phyloP scores from a whole-genome alignment of 1,140 invertebrate genomes.

The Steinernema khuongi region DNA sequence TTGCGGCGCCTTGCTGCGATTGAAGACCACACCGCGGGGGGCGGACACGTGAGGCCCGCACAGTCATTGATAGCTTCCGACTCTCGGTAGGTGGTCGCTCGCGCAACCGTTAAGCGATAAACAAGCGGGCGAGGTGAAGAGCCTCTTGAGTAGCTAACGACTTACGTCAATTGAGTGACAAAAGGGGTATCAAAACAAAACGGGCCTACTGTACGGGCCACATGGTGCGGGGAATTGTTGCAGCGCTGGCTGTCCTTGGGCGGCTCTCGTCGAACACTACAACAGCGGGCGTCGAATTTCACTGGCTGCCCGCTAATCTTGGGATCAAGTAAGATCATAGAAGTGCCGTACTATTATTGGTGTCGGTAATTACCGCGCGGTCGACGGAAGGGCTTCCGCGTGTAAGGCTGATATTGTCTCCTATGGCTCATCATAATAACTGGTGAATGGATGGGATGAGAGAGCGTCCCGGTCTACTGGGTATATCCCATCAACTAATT shows the following conservation, averaged over 20 bases:
- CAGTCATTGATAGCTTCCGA: slow-evolving; percentile 11
- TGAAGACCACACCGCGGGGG: neutral
- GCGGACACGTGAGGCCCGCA: neutral
- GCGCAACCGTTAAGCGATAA: neutral
- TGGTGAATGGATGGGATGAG: neutral
- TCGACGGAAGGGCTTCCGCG: neutral
- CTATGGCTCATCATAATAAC: neutral
- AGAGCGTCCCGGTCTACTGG: neutral
- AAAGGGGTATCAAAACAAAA: neutral
- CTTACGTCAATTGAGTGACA: neutral
- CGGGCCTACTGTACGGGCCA: neutral
- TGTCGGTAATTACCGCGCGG: slow-evolving; percentile 6
- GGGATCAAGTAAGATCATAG: slow-evolving; percentile 12
- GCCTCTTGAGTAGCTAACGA: neutral
- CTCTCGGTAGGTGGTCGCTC: slow-evolving; percentile 6
- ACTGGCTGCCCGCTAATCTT: neutral
- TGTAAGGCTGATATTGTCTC: slow-evolving; percentile 5
- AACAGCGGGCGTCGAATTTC: neutral
- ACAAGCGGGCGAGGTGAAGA: neutral
- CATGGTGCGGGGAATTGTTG: neutral
- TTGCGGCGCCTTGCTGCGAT: neutral
- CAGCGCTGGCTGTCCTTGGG: neutral
- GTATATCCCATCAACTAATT: slow-evolving; percentile 10
- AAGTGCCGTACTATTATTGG: slow-evolving; percentile 16
- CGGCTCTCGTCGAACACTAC: neutral